Evolutionary conservation across 2,113 vertebrate genomes (phyloP), one percentile per base, ranked within the genome.

Genomic region (Condylura cristata): DNA sequence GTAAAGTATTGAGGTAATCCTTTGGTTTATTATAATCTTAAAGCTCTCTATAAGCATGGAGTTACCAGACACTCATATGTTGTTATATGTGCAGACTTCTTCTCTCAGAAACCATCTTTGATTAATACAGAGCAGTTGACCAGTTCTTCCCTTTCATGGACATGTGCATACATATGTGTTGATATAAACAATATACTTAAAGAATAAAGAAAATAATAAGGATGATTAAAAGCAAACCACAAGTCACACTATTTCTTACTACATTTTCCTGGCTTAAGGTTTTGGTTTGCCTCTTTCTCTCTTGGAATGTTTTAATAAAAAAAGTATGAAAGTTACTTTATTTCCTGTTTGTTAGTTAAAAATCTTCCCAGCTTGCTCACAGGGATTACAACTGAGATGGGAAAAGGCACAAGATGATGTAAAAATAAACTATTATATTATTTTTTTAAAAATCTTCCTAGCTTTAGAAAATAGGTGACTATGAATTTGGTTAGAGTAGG

Each of bases 281-380:
- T 90, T 88, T 93, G 66, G 89, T 76, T 18, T 78, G 24, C 8
- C 39, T 80, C 22, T 71, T 82, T 68, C 44, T 56, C 34, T 65
- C 32, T 80, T 93, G 18, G 32, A 95, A 44, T 91, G 9, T 16
- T 89, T 86, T 75, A 92, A 81, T 51, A 88, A 34, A 89, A 89
- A 89, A 60, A 34, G 0, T 56, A 46, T 76, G 44, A 89, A 96
- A 37, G 20, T 16, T 92, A 24, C 5, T 86, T 89, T 83, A 78
- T 76, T 76, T 95, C 82, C 65, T 89, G 46, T 14, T 51, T 65
- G 3, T n/a, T 75, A 65, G 46, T 53, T 82, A 53, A 75, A 88
- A 78, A 30, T 16, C 65, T 80, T 74, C 34, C 37, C 32, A 32
- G 66, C n/a, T n/a, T n/a, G n/a, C n/a, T n/a, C n/a, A n/a, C n/a